A percentile compares a stretch with the other conserved stretches of the same genome.
Conservation (phyloP, 2,888 invertebrate species). For the Tetranychus truncatus region DNA sequence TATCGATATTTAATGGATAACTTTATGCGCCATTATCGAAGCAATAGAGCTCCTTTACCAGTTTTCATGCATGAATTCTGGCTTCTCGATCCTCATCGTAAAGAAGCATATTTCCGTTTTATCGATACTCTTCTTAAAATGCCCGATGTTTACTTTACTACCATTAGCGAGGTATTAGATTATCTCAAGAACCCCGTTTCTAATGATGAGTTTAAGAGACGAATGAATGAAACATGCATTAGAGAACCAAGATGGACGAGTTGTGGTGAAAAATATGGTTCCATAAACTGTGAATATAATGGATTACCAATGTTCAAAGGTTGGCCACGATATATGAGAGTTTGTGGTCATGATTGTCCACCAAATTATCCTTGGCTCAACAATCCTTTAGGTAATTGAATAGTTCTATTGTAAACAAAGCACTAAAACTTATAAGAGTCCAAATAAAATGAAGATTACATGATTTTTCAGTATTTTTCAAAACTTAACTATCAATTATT, state of each 20-base stretch:
- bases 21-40: conserved; percentile 16
- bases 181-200: conserved; percentile 21
- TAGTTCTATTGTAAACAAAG: no score
- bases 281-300: conserved; percentile 12
- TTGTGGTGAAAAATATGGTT: not conserved
- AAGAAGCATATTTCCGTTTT: conserved; percentile 22
- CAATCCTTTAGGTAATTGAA: conserved; percentile 38
- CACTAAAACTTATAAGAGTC: no score
- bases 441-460: no score
- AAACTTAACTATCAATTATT: no score
- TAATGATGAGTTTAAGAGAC: conserved; percentile 8
- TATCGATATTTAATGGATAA: conserved; percentile 13
- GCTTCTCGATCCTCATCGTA: conserved; percentile 16
- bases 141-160: conserved; percentile 21
- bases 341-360: conserved; percentile 39
- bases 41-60: conserved; percentile 22
- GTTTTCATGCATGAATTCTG: conserved; percentile 22
- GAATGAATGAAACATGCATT: not conserved
- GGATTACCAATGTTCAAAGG: conserved; percentile 8
- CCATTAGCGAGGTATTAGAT: conserved; percentile 22
- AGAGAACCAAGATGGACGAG: not conserved
- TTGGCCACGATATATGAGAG: conserved; percentile 6
- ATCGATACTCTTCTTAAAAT: conserved; percentile 18
- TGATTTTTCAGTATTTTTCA: no score
- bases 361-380: conserved; percentile 41